Evolutionary conservation across 2,888 invertebrate species (phyloP).

Genomic region (Morinoia aosen): DNA sequence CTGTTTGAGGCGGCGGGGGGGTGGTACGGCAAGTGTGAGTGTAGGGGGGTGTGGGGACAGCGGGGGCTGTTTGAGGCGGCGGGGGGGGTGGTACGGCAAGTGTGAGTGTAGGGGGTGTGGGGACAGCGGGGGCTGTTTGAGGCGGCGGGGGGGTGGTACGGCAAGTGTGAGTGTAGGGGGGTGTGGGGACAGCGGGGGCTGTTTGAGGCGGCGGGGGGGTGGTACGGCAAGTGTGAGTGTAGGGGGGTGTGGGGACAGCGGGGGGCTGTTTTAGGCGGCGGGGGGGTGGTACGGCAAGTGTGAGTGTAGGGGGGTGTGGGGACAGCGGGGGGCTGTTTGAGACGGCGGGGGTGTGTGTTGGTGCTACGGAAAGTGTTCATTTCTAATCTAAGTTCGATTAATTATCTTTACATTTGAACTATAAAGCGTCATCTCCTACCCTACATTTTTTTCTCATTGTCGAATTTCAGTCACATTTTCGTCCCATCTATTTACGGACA

Average conservation of each 20-base stretch:
- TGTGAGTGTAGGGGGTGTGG: too few relatives aligned
- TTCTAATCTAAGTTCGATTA: neutral
- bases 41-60: slow-evolving; percentile 89
- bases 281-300: slow-evolving; percentile 89
- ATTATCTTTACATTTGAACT: slow-evolving; percentile 50
- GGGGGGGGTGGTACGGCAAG: slow-evolving; percentile 88
- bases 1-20: slow-evolving; percentile 89
- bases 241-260: slow-evolving; percentile 88
- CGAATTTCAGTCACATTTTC: too few relatives aligned
- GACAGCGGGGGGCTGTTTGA: slow-evolving; percentile 87
- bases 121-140: slow-evolving; percentile 87
- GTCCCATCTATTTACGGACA: too few relatives aligned
- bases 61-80: slow-evolving; percentile 87
- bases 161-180: too few relatives aligned
- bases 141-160: slow-evolving; percentile 87
- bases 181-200: slow-evolving; percentile 87
- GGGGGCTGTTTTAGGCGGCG: slow-evolving; percentile 85
- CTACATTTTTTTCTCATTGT: neutral
- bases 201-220: slow-evolving; percentile 88
- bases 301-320: too few relatives aligned
- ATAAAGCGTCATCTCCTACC: slow-evolving; percentile 72
- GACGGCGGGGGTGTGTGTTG: slow-evolving; percentile 88
- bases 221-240: slow-evolving; percentile 88
- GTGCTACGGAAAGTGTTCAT: slow-evolving; percentile 88
- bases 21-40: slow-evolving; percentile 88